Percentiles rank a stretch among this genome's conserved stretches.
Evolutionary conservation across 2,113 vertebrate genomes (phyloP).

Genomic region (Boleophthalmus pectinirostris): DNA sequence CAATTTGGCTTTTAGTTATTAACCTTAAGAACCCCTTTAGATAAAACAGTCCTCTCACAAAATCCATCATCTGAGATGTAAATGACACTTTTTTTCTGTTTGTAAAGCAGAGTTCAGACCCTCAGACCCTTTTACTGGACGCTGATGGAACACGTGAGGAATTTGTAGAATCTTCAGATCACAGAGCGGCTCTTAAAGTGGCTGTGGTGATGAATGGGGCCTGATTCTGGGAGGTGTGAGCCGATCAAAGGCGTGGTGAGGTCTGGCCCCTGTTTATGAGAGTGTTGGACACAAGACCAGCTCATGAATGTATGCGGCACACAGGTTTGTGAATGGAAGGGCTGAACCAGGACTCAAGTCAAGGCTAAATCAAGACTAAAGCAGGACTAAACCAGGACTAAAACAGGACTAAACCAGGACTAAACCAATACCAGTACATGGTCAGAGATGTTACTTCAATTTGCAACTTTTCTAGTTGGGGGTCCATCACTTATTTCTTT

Average conservation of each 20-base stretch:
- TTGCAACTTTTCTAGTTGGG: too few relatives aligned
- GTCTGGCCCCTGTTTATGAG: conserved; percentile 55
- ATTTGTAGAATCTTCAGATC: conserved; percentile 33
- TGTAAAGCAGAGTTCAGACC: not conserved
- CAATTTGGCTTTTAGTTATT: not conserved
- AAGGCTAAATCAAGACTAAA: not conserved
- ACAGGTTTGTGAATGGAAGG: not conserved
- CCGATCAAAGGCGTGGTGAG: conserved; percentile 64
- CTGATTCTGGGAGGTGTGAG: conserved; percentile 38
- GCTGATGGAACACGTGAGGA: conserved; percentile 36
- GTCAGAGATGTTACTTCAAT: too few relatives aligned
- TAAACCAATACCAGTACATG: too few relatives aligned
- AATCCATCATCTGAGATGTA: not conserved
- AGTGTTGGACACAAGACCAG: conserved; percentile 30
- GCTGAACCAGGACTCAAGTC: not conserved
- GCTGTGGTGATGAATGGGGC: conserved; percentile 42
- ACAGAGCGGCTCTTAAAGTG: conserved; percentile 24
- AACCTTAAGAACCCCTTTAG: not conserved
- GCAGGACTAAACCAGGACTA: not conserved
- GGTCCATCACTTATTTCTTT: too few relatives aligned
- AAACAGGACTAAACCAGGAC: not conserved
- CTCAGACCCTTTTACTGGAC: not conserved
- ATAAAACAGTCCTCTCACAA: conserved; percentile 1
- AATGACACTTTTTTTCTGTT: not conserved
- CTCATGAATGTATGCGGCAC: not conserved